Evolutionary conservation across 2,888 invertebrate species (phyloP).

Genomic region (Ochropleura plecta): DNA sequence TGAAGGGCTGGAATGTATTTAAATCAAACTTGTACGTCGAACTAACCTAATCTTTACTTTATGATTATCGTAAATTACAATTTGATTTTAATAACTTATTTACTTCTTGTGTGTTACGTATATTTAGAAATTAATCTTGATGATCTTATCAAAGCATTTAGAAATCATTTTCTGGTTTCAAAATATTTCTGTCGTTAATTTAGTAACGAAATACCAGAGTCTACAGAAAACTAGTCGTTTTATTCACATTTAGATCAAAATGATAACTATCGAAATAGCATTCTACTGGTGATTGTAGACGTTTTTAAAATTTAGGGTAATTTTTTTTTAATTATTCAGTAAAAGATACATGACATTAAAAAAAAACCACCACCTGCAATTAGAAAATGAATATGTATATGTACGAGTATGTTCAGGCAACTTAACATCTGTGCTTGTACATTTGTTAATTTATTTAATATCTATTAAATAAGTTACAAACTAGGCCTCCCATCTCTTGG

Average conservation of each 20-base stretch:
- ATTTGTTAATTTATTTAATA: not conserved
- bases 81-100: slow-evolving; percentile 89
- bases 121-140: slow-evolving; percentile 81
- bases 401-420: too few relatives aligned
- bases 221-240: slow-evolving; percentile 24
- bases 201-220: slow-evolving; percentile 23
- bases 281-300: slow-evolving; percentile 11
- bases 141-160: slow-evolving; percentile 76
- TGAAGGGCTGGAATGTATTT: slow-evolving; percentile 80
- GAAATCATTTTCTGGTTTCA: slow-evolving; percentile 72
- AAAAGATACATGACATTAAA: too few relatives aligned
- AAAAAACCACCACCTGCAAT: not conserved
- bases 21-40: slow-evolving; percentile 82
- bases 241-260: slow-evolving; percentile 37
- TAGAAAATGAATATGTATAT: not conserved
- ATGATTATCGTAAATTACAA: slow-evolving; percentile 88
- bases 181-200: slow-evolving; percentile 70
- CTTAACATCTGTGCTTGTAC: too few relatives aligned
- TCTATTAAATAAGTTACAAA: not conserved
- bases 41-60: slow-evolving; percentile 86
- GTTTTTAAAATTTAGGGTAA: not conserved
- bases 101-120: slow-evolving; percentile 76
- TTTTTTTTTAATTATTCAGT: too few relatives aligned
- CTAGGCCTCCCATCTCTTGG: not conserved
- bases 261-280: slow-evolving; percentile 34